Percentiles rank a stretch among this genome's conserved stretches.
Evolutionary conservation across 1,140 invertebrate species (phyloP).

Genomic region (Cryptotermes secundus): DNA sequence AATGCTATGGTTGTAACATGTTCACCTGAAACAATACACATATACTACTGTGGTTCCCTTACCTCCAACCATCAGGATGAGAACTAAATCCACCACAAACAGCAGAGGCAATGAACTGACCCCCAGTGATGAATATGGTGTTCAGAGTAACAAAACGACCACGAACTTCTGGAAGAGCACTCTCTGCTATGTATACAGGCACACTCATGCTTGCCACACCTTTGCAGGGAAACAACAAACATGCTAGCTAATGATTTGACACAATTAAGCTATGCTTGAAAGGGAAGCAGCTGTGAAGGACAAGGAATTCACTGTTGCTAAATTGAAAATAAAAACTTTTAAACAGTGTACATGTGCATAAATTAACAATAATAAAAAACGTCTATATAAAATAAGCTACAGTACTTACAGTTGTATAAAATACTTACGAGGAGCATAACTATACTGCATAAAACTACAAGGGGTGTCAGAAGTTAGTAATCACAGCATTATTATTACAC

Average conservation of each 20-base stretch:
- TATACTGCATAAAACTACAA: too few relatives aligned
- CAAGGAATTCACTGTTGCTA: neutral
- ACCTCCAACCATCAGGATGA: slow-evolving; percentile 57
- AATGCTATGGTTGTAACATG: too few relatives aligned
- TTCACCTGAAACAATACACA: too few relatives aligned
- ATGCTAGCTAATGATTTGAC: slow-evolving; percentile 15
- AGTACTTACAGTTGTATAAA: too few relatives aligned
- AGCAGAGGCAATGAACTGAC: slow-evolving; percentile 57
- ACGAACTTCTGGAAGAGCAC: slow-evolving; percentile 54
- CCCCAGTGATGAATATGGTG: slow-evolving; percentile 59
- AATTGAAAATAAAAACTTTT: neutral
- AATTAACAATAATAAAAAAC: too few relatives aligned
- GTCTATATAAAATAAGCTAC: too few relatives aligned
- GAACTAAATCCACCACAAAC: slow-evolving; percentile 57
- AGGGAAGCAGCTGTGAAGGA: neutral
- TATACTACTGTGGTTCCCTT: neutral
- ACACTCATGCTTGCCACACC: slow-evolving; percentile 63
- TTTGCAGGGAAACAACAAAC: slow-evolving; percentile 40
- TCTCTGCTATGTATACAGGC: slow-evolving; percentile 64
- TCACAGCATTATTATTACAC: too few relatives aligned
- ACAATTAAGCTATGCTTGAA: neutral
- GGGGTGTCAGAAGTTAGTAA: too few relatives aligned
- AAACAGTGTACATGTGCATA: too few relatives aligned
- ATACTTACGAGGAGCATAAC: too few relatives aligned
- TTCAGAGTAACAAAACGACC: slow-evolving; percentile 60